Evolutionary conservation across 30 jellyfish, hydroid and myxozoan species (phyloP).

Genomic region (Chrysaora quinquecirrha): DNA sequence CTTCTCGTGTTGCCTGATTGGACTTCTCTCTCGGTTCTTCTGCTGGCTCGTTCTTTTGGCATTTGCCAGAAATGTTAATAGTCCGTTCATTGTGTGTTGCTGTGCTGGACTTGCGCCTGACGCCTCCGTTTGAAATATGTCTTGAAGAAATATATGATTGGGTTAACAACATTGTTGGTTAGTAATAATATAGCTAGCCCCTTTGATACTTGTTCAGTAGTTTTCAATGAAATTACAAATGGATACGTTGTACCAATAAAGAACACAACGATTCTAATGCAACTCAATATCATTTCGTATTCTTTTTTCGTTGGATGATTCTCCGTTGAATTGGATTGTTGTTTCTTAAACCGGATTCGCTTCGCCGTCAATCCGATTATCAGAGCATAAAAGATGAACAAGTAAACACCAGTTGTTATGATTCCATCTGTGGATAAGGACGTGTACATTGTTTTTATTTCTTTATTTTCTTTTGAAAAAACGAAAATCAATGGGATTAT

Average conservation of each 20-base stretch:
- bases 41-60: too few species aligned
- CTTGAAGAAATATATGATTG: conserved; percentile 25
- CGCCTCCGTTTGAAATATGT: background rate
- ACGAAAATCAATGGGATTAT: conserved; percentile 9
- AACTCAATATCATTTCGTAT: conserved; percentile 34
- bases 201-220: background rate
- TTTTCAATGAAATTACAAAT: background rate
- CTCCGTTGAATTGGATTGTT: conserved; percentile 18
- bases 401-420: background rate
- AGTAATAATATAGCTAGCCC: conserved; percentile 15
- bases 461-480: background rate
- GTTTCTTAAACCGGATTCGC: conserved; percentile 14
- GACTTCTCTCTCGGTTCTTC: too few species aligned
- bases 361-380: conserved; percentile 13
- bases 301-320: conserved; percentile 50
- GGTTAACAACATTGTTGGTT: conserved; percentile 28
- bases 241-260: conserved; percentile 32
- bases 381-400: conserved; percentile 13
- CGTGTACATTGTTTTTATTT: background rate
- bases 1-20: too few species aligned
- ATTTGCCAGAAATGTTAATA: too few species aligned
- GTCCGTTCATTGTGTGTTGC: too few species aligned
- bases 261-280: conserved; percentile 18
- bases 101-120: too few species aligned
- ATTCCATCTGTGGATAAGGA: conserved; percentile 31